phyloP scores from a whole-genome alignment of 2,888 invertebrate genomes.

The Orthosia incerta region DNA sequence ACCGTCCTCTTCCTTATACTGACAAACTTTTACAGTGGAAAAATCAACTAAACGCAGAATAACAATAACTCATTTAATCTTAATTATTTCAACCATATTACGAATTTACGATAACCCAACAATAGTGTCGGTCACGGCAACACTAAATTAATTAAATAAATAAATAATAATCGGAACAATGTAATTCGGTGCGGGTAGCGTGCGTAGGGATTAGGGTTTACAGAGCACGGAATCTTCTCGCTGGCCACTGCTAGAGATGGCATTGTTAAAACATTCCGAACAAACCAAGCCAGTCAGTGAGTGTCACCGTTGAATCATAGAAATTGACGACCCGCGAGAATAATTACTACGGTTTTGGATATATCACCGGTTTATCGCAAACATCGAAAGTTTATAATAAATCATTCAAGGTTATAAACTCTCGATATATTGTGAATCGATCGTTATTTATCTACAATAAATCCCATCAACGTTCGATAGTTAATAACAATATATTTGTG shows the following conservation, averaged over 20 bases:
- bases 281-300: too few relatives aligned
- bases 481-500: too few relatives aligned
- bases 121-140: conserved; percentile 52
- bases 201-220: conserved; percentile 78
- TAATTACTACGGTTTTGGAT: too few relatives aligned
- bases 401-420: too few relatives aligned
- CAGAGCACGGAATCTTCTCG: not conserved
- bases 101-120: conserved; percentile 28
- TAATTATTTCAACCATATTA: conserved; percentile 36
- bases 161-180: conserved; percentile 63
- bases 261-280: not conserved
- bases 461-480: too few relatives aligned
- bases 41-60: not conserved
- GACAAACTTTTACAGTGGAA: not conserved
- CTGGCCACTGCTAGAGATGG: not conserved
- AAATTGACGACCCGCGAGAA: too few relatives aligned
- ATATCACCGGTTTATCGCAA: too few relatives aligned
- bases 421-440: too few relatives aligned
- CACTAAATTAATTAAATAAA: conserved; percentile 77
- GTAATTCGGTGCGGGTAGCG: conserved; percentile 84
- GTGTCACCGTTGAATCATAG: too few relatives aligned
- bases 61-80: conserved; percentile 34
- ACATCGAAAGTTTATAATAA: too few relatives aligned
- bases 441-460: too few relatives aligned
- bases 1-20: too few relatives aligned